Conservation (phyloP, 2,113 vertebrate species). For the Triplophysa tibetana region DNA sequence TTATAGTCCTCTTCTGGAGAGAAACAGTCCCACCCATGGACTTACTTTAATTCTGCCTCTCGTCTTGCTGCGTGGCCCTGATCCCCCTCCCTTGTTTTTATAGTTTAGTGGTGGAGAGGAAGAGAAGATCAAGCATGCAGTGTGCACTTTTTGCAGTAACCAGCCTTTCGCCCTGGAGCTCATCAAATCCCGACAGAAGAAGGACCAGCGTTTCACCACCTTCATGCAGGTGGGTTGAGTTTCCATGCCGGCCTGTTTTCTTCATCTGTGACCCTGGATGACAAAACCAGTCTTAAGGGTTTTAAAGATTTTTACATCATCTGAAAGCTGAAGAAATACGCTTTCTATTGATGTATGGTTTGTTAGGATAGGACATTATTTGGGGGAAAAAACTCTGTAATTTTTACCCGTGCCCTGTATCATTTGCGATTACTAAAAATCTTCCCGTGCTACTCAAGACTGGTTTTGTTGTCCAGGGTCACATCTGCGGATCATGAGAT, state of each 20-base stretch:
- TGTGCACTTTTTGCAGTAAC: constrained; percentile 95
- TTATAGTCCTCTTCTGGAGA: neutral
- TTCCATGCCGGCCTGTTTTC: neutral
- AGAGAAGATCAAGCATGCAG: constrained; percentile 87
- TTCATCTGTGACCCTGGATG: neutral
- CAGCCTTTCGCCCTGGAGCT: constrained; percentile 94
- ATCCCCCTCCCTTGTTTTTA: constrained; percentile 43
- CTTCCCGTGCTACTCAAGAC: too few relatives aligned
- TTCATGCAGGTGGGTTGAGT: constrained; percentile 83
- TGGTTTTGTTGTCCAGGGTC: too few relatives aligned
- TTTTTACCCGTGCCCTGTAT: too few relatives aligned
- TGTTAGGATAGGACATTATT: too few relatives aligned
- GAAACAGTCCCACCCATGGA: neutral
- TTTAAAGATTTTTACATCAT: too few relatives aligned
- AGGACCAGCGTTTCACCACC: constrained; percentile 88
- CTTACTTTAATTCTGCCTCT: too few relatives aligned
- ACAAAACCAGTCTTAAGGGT: too few relatives aligned
- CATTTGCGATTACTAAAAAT: too few relatives aligned
- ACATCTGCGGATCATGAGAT: neutral
- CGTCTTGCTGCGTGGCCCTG: neutral
- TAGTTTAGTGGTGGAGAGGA: constrained; percentile 92
- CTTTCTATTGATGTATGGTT: too few relatives aligned
- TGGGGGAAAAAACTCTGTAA: too few relatives aligned
- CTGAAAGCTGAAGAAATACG: too few relatives aligned
- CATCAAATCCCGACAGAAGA: constrained; percentile 94